These are phyloP conservation scores for Vannuccia rotundouncinata DNA, from an alignment of 2,888 invertebrate genomes.

Conservation along the genomic window DNA sequence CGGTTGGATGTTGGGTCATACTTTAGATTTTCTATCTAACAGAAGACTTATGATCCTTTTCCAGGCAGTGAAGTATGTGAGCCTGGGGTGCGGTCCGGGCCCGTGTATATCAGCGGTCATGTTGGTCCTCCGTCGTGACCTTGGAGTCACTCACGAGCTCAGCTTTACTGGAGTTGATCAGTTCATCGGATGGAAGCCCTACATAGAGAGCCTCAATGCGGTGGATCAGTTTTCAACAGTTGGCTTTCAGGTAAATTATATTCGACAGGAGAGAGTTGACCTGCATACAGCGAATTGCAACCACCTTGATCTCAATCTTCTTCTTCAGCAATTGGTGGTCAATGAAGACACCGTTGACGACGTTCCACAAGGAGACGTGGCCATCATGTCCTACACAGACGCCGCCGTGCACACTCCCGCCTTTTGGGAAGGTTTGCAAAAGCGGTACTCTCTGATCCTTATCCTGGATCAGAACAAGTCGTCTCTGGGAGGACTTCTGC, in stretches of 20 bases:
- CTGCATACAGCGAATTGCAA: too few species aligned
- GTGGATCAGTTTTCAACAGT: not conserved
- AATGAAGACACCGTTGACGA: constrained; percentile 17
- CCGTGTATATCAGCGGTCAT: constrained; percentile 4
- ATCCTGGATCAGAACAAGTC: constrained; percentile 32
- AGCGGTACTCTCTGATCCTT: constrained; percentile 11
- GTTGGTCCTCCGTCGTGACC: not conserved
- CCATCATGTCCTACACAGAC: constrained; percentile 34
- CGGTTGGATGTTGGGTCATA: too few species aligned
- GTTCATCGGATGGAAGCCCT: constrained; percentile 32
- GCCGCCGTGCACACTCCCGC: constrained; percentile 30
- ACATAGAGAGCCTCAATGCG: not conserved
- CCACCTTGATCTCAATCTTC: too few species aligned
- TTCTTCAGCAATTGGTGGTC: constrained; percentile 24
- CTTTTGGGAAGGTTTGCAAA: constrained; percentile 30
- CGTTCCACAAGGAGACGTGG: constrained; percentile 21
- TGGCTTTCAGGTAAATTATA: not conserved
- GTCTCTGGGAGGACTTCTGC: constrained; percentile 6
- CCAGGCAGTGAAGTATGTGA: not conserved
- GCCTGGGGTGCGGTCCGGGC: constrained; percentile 30
- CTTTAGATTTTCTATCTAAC: too few species aligned
- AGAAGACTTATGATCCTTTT: too few species aligned
- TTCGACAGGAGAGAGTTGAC: too few species aligned
- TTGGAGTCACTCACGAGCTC: not conserved
- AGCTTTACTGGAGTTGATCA: constrained; percentile 23